These are phyloP conservation scores for Drosophila eugracilis DNA, from an alignment of 1,140 invertebrate species.

Conservation along the genomic window DNA sequence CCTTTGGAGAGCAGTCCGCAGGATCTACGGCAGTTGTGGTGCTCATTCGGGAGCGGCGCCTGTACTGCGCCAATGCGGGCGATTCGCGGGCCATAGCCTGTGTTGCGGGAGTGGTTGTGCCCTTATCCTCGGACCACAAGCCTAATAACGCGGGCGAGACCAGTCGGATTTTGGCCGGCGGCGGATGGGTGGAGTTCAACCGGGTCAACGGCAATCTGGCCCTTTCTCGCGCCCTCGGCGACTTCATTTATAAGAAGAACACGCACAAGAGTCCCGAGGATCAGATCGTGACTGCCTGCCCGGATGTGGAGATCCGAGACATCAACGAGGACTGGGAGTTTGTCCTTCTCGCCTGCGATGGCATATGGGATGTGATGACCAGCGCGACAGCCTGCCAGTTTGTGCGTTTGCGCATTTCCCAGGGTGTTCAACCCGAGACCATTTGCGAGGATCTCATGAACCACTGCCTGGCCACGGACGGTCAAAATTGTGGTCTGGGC, in stretches of 20 bases:
- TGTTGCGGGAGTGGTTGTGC: conserved; percentile 87
- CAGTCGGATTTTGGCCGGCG: conserved; percentile 95
- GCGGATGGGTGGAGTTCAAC: conserved; percentile 98
- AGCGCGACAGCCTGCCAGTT: conserved; percentile 97
- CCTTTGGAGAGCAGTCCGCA: conserved; percentile 94
- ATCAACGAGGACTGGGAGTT: conserved; percentile 97
- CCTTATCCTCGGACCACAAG: conserved; percentile 96
- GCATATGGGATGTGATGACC: conserved; percentile 99
- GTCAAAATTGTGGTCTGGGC: conserved; percentile 96
- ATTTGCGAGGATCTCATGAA: conserved; percentile 98
- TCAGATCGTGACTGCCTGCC: conserved; percentile 98
- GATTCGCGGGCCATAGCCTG: conserved; percentile 97
- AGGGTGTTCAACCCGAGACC: conserved; percentile 93
- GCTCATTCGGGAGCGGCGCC: conserved; percentile 91
- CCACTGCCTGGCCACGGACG: conserved; percentile 96
- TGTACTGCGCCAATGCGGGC: conserved; percentile 98
- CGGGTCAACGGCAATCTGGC: conserved; percentile 99
- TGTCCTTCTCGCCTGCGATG: conserved; percentile 98
- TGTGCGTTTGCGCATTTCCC: conserved; percentile 91
- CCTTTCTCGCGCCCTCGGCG: conserved; percentile 97
- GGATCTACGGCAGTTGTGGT: conserved; percentile 97
- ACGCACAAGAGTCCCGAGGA: conserved; percentile 92
- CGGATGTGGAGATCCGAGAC: conserved; percentile 93
- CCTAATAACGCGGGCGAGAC: conserved; percentile 94
- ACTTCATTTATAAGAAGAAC: conserved; percentile 98